These are phyloP conservation scores for Leptopilina boulardi DNA, from an alignment of 1,140 invertebrate genomes.

Conservation along the genomic window DNA sequence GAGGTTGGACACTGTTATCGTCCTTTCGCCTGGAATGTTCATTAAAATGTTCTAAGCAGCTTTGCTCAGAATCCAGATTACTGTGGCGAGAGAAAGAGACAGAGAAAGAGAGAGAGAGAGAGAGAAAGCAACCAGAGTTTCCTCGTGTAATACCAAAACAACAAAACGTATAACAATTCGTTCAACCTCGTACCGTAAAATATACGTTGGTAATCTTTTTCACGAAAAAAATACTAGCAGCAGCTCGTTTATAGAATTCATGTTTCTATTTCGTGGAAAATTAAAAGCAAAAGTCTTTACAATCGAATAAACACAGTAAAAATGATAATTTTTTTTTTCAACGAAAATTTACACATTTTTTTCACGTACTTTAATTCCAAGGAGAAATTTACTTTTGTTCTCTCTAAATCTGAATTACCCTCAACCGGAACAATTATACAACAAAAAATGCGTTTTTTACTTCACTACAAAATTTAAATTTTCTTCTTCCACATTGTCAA, in stretches of 20 bases:
- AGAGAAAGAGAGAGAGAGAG: background rate
- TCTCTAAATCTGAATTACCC: too few relatives aligned
- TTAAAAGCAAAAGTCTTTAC: background rate
- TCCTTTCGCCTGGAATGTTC: slow-evolving; percentile 56
- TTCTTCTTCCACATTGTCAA: too few relatives aligned
- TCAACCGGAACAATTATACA: too few relatives aligned
- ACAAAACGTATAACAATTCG: background rate
- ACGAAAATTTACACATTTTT: too few relatives aligned
- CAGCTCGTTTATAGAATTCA: background rate
- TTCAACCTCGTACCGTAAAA: background rate
- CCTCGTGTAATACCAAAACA: background rate
- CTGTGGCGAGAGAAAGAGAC: background rate
- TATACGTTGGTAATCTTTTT: background rate
- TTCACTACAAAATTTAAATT: too few relatives aligned
- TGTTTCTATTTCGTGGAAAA: background rate
- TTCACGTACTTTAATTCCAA: too few relatives aligned
- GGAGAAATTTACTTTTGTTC: too few relatives aligned
- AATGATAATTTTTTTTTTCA: background rate
- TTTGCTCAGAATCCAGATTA: slow-evolving; percentile 38
- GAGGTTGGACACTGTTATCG: slow-evolving; percentile 47
- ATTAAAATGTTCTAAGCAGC: slow-evolving; percentile 55
- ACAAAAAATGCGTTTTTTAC: too few relatives aligned
- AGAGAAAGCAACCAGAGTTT: background rate
- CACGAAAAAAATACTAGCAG: background rate
- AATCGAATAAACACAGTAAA: background rate